These are phyloP conservation scores for Pampus argenteus DNA, from an alignment of 2,797 vertebrate genomes.

Conservation along the genomic window DNA sequence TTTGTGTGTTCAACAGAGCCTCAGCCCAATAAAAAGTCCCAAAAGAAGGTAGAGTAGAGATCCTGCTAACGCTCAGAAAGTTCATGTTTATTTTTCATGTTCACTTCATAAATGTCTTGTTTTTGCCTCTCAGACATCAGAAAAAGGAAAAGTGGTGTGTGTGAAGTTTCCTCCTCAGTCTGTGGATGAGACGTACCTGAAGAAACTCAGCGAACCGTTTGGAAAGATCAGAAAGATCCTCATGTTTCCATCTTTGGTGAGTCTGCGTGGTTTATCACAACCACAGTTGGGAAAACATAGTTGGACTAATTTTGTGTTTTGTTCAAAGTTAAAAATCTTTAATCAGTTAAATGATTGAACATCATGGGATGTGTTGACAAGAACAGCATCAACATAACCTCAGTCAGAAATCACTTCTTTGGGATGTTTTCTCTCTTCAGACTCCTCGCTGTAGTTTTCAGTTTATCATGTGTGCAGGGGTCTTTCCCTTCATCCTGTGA, in stretches of 20 bases:
- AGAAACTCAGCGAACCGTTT: conserved; percentile 71
- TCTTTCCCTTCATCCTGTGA: not conserved
- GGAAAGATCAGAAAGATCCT: conserved; percentile 77
- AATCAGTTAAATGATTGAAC: too few relatives aligned
- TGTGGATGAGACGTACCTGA: conserved; percentile 73
- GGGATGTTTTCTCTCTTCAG: too few relatives aligned
- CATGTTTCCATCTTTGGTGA: conserved; percentile 79
- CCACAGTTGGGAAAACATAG: too few relatives aligned
- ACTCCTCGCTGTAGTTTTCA: too few relatives aligned
- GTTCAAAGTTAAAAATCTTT: too few relatives aligned
- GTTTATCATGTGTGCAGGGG: not conserved
- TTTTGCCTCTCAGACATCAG: conserved; percentile 15
- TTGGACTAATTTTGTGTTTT: too few relatives aligned
- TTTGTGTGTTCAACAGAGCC: conserved; percentile 37
- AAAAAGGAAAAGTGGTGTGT: conserved; percentile 77
- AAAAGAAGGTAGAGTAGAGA: conserved; percentile 63
- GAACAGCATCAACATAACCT: too few relatives aligned
- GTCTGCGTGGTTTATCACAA: not conserved
- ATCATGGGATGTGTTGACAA: too few relatives aligned
- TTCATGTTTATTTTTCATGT: not conserved
- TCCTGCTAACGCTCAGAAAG: not conserved
- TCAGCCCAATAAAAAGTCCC: not conserved
- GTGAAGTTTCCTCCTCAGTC: conserved; percentile 73
- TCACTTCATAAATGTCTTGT: not conserved
- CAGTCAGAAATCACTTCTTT: too few relatives aligned